Percentiles rank a stretch among this genome's conserved stretches.
Evolutionary conservation across 92 coral and sea anemone genomes (phyloP).

Genomic region (Porites cylindrica): DNA sequence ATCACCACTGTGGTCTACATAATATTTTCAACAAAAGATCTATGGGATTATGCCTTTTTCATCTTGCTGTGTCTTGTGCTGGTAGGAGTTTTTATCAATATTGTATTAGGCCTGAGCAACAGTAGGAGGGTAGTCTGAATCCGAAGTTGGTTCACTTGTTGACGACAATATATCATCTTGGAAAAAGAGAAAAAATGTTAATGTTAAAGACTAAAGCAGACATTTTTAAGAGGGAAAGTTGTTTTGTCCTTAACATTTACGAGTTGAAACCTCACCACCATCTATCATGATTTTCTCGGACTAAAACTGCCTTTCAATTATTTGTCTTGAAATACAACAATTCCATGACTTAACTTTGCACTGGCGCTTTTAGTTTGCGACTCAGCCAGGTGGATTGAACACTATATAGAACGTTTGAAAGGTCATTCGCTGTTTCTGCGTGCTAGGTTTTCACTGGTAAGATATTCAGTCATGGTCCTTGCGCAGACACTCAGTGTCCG

Average conservation of each 20-base stretch:
- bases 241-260: neutral
- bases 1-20: constrained; percentile 77
- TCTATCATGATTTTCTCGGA: too few species aligned
- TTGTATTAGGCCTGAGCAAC: constrained; percentile 9
- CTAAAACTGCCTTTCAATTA: too few species aligned
- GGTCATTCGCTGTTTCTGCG: too few species aligned
- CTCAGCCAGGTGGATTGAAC: too few species aligned
- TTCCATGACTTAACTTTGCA: too few species aligned
- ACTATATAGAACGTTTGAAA: too few species aligned
- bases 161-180: constrained; percentile 4
- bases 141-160: neutral
- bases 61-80: constrained; percentile 87
- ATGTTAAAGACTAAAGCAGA: neutral
- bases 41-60: constrained; percentile 94
- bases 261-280: too few species aligned
- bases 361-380: too few species aligned
- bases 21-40: constrained; percentile 72
- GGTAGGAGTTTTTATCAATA: constrained; percentile 52
- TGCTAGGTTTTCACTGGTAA: too few species aligned
- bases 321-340: too few species aligned
- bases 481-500: too few species aligned
- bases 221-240: neutral
- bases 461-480: too few species aligned
- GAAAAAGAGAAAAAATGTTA: neutral
- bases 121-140: constrained; percentile 10